Evolutionary conservation across 2,113 vertebrate genomes (phyloP), one percentile per base, ranked within the genome.

Genomic region (Orientallactaga bullata): DNA sequence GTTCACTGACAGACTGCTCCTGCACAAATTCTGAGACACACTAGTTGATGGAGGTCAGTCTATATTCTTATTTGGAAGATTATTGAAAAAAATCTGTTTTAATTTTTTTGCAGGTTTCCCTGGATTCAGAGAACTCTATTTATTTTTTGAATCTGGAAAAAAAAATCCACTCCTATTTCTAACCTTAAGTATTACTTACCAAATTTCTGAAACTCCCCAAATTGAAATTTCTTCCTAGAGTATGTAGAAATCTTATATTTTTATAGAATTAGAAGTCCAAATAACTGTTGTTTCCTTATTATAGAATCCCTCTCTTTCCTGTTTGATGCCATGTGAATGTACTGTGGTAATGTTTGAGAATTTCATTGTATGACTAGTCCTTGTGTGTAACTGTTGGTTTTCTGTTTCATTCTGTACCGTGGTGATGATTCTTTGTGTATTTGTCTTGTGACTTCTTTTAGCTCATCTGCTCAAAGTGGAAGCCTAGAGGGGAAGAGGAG

Each of bases 161-260:
- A 88, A 83, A 86, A 68, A 26, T 63, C 4, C 26, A 47, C 63
- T n/a, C 30, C 30, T 73, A n/a, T 35, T 89, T 74, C 55, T 82
- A 8, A 21, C 39, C 90, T 74, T 74, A 72, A 73, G 26, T 76
- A 92, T 72, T 94, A 80, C 60, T 92, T 28, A 47, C 11, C 12
- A 82, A 32, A 35, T 96, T 87, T 84, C 24, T 58, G n/a, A 94
- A 96, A 63, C 24, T 83, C 42, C 18, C 20, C 47, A 88, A 84
- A 58, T 72, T 51, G 80, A 84, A 65, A 79, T 61, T 73, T 92
- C 12, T 12, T 28, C 17, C 92, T 81, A 85, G 88, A 66, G 21
- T 60, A 35, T 15, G 23, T 91, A 61, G 80, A 78, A 60, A 61
- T 26, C 63, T 58, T 71, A 55, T n/a, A 71, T 32, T 77, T 32